Conservation (phyloP, 2,888 invertebrate species). For the Acrobasis consociella region DNA sequence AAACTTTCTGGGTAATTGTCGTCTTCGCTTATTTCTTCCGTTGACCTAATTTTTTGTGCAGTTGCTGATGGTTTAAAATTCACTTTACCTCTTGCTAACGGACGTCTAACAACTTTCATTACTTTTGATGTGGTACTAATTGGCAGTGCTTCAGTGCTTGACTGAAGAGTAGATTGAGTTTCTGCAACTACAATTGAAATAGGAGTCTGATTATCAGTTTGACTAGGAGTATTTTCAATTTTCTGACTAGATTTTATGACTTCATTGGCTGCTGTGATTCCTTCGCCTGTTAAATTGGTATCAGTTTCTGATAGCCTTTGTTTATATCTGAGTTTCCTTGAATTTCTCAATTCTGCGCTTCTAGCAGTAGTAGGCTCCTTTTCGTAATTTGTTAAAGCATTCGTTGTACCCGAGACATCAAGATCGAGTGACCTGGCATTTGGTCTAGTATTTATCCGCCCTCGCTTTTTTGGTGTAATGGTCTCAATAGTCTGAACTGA, state of each 20-base stretch:
- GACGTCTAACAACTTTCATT: slow-evolving; percentile 60
- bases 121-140: slow-evolving; percentile 54
- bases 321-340: slow-evolving; percentile 66
- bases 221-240: slow-evolving; percentile 62
- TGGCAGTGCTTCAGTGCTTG: slow-evolving; percentile 54
- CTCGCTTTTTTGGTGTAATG: slow-evolving; percentile 46
- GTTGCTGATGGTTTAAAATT: slow-evolving; percentile 48
- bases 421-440: slow-evolving; percentile 58
- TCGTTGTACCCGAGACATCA: slow-evolving; percentile 65
- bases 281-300: slow-evolving; percentile 68
- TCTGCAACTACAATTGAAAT: slow-evolving; percentile 46
- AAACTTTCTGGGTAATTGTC: slow-evolving; percentile 86
- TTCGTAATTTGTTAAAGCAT: slow-evolving; percentile 55
- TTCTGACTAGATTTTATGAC: slow-evolving; percentile 68
- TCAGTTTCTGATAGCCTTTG: slow-evolving; percentile 64
- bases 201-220: slow-evolving; percentile 51
- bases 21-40: slow-evolving; percentile 82
- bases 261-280: slow-evolving; percentile 55
- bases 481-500: slow-evolving; percentile 51
- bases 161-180: slow-evolving; percentile 36
- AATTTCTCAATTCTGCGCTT: slow-evolving; percentile 55
- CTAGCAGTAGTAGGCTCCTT: slow-evolving; percentile 64
- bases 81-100: slow-evolving; percentile 51
- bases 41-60: slow-evolving; percentile 45
- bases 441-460: slow-evolving; percentile 55